Conservation (phyloP, 2,113 vertebrate genomes). For the Pollachius pollachius region DNA sequence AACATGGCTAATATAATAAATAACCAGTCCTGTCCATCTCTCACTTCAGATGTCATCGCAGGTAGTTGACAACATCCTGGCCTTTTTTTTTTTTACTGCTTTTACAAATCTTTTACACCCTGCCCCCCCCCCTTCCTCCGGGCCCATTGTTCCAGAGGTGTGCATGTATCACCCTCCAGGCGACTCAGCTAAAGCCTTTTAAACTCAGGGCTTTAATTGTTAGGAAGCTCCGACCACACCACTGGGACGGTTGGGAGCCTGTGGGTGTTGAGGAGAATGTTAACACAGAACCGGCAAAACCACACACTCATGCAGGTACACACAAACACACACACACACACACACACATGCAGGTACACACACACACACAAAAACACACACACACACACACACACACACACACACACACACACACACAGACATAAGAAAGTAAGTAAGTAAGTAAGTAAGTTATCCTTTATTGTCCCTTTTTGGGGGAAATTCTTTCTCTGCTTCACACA, state of each 20-base stretch:
- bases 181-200: slow-evolving; percentile 16
- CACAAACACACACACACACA: slow-evolving; percentile 11
- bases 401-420: too few relatives aligned
- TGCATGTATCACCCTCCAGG: slow-evolving; percentile 47
- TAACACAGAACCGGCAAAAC: slow-evolving; percentile 46
- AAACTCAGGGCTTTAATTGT: slow-evolving; percentile 40
- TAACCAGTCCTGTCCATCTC: neutral
- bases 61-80: slow-evolving; percentile 52
- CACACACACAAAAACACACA: too few relatives aligned
- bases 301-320: slow-evolving; percentile 5
- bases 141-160: slow-evolving; percentile 55
- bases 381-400: neutral
- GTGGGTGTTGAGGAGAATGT: slow-evolving; percentile 47
- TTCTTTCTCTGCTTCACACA: too few relatives aligned
- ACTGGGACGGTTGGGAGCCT: slow-evolving; percentile 5
- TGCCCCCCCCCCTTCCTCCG: neutral
- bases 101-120: neutral
- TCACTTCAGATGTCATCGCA: slow-evolving; percentile 20
- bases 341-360: too few relatives aligned
- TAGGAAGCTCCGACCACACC: slow-evolving; percentile 39
- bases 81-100: slow-evolving; percentile 39
- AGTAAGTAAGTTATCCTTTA: too few relatives aligned
- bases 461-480: too few relatives aligned
- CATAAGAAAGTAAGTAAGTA: too few relatives aligned
- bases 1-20: too few relatives aligned